A percentile compares a stretch with the other conserved stretches of the same genome.
phyloP scores from a whole-genome alignment of 92 coral and sea anemone species.

The Paramuricea clavata region DNA sequence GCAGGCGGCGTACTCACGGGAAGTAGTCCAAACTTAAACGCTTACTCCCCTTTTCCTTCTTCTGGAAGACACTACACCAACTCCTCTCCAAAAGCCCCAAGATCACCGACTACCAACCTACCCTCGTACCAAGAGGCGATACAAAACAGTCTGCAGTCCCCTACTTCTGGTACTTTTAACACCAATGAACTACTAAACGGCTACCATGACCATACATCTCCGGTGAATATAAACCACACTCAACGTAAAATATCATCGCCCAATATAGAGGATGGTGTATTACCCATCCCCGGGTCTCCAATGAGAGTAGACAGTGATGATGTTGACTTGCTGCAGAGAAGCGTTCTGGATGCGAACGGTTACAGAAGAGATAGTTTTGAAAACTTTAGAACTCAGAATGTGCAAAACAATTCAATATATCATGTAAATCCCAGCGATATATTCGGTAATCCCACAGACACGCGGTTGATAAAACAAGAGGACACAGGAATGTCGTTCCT shows the following conservation, averaged over 20 bases:
- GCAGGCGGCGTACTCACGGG: not conserved
- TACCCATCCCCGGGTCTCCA: slow-evolving; percentile 90
- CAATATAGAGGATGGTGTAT: slow-evolving; percentile 63
- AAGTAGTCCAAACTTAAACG: slow-evolving; percentile 34
- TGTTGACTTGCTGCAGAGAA: slow-evolving; percentile 58
- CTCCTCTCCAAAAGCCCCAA: slow-evolving; percentile 47
- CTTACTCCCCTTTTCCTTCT: slow-evolving; percentile 75
- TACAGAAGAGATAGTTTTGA: slow-evolving; percentile 45
- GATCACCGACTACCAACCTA: slow-evolving; percentile 48
- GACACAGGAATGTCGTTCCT: slow-evolving; percentile 10
- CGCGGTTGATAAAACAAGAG: slow-evolving; percentile 35
- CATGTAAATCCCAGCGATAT: slow-evolving; percentile 40
- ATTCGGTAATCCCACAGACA: slow-evolving; percentile 26
- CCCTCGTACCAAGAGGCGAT: slow-evolving; percentile 71
- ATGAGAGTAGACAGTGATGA: slow-evolving; percentile 83
- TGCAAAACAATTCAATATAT: slow-evolving; percentile 25
- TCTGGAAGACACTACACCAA: slow-evolving; percentile 61
- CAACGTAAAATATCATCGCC: slow-evolving; percentile 16
- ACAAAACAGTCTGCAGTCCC: slow-evolving; percentile 79
- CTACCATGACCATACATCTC: slow-evolving; percentile 70
- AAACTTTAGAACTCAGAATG: slow-evolving; percentile 29
- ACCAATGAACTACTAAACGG: slow-evolving; percentile 72
- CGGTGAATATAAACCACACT: slow-evolving; percentile 67
- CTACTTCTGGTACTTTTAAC: slow-evolving; percentile 51
- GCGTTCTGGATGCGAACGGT: slow-evolving; percentile 22